These are phyloP conservation scores for Willowsia nigromaculata DNA, from an alignment of 2,888 invertebrate species.

Conservation along the genomic window DNA sequence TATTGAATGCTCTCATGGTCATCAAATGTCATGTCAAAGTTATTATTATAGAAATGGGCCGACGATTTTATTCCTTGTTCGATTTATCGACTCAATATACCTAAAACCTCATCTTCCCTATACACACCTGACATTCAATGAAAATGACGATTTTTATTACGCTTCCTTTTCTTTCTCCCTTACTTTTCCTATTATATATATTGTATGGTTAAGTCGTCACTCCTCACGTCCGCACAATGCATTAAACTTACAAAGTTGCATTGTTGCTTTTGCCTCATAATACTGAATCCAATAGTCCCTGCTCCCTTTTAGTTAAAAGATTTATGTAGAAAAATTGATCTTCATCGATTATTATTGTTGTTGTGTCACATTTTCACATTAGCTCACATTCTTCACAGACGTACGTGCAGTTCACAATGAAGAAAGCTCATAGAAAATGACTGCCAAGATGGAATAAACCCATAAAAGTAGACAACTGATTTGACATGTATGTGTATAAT, in stretches of 20 bases:
- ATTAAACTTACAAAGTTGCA: neutral
- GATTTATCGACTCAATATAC: constrained; percentile 11
- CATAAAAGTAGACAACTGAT: constrained; percentile 19
- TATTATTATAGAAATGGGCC: neutral
- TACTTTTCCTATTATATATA: neutral
- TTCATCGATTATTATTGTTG: constrained; percentile 27
- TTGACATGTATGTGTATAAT: neutral
- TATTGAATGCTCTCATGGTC: constrained; percentile 28
- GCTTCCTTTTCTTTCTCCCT: neutral
- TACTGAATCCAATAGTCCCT: neutral
- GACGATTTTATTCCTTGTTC: neutral
- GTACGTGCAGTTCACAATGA: neutral
- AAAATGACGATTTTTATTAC: neutral
- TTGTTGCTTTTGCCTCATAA: neutral
- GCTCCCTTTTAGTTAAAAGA: constrained; percentile 44
- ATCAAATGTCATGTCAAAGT: constrained; percentile 4
- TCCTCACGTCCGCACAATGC: neutral
- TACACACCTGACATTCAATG: neutral
- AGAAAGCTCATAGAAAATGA: neutral
- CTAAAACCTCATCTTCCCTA: neutral
- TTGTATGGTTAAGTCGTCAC: neutral
- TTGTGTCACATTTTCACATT: neutral
- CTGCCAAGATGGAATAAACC: neutral
- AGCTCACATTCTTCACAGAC: neutral
- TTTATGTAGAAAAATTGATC: constrained; percentile 47